These are phyloP conservation scores for Chiloscyllium punctatum DNA, from an alignment of 2,797 vertebrate genomes.

Conservation along the genomic window DNA sequence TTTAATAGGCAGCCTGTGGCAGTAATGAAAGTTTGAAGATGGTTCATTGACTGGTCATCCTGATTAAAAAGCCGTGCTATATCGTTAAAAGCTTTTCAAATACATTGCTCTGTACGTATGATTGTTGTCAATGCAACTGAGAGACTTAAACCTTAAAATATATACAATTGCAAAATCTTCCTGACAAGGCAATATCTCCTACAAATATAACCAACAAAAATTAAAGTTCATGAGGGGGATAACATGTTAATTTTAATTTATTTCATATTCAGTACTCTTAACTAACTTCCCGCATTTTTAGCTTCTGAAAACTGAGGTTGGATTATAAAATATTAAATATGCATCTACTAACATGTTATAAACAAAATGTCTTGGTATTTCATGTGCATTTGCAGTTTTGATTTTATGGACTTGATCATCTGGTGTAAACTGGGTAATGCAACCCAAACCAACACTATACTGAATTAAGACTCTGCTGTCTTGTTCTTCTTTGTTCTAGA, in stretches of 20 bases:
- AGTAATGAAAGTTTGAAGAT: neutral
- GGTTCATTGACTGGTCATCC: conserved; percentile 17
- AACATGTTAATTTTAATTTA: neutral
- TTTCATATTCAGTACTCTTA: neutral
- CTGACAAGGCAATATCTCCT: neutral
- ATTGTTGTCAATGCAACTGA: neutral
- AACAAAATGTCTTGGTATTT: neutral
- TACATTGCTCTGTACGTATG: neutral
- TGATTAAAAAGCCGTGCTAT: neutral
- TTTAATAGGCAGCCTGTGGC: neutral
- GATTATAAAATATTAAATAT: neutral
- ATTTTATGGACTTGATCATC: neutral
- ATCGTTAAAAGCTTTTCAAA: conserved; percentile 10
- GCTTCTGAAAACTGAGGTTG: neutral
- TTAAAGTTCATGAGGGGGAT: neutral
- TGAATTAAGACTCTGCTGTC: neutral
- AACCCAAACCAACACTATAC: neutral
- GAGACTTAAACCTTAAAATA: neutral
- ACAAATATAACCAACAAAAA: neutral
- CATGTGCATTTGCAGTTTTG: neutral
- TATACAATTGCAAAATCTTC: neutral
- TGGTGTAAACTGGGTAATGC: neutral
- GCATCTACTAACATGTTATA: neutral
- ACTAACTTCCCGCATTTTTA: neutral
- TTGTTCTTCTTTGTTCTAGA: neutral